Conservation (phyloP, 2,888 invertebrate genomes). For the Cenopis cana region DNA sequence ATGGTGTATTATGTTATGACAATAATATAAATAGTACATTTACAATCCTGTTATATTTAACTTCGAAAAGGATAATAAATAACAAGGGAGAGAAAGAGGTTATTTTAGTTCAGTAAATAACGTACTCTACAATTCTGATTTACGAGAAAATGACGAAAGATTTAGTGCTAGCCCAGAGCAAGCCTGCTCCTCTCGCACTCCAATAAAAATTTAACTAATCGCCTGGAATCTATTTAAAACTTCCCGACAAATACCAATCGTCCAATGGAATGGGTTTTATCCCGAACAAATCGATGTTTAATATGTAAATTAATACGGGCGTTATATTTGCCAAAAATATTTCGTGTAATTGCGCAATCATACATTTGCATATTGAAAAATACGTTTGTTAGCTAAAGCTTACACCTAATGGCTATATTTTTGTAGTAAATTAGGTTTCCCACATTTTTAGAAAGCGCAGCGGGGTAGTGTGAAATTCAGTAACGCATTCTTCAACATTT, state of each 20-base stretch:
- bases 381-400: neutral
- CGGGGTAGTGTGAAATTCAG: neutral
- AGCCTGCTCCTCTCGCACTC: slow-evolving; percentile 31
- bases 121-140: slow-evolving; percentile 44
- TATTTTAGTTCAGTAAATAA: slow-evolving; percentile 41
- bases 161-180: slow-evolving; percentile 39
- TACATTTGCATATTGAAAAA: slow-evolving; percentile 11
- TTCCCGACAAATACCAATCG: slow-evolving; percentile 36
- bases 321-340: slow-evolving; percentile 19
- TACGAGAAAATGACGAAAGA: slow-evolving; percentile 42
- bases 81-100: slow-evolving; percentile 47
- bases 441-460: too few relatives aligned
- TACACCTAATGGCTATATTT: neutral
- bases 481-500: too few relatives aligned
- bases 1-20: neutral
- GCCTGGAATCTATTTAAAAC: slow-evolving; percentile 40
- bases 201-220: slow-evolving; percentile 41
- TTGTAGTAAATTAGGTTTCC: neutral
- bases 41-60: slow-evolving; percentile 9
- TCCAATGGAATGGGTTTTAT: slow-evolving; percentile 25
- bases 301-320: slow-evolving; percentile 29
- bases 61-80: slow-evolving; percentile 38
- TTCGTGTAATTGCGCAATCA: slow-evolving; percentile 17
- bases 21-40: neutral
- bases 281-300: slow-evolving; percentile 19